Evolutionary conservation across 2,797 vertebrate genomes (phyloP), one percentile per base, ranked within the genome.

Genomic region (Darevskia nairensis): DNA sequence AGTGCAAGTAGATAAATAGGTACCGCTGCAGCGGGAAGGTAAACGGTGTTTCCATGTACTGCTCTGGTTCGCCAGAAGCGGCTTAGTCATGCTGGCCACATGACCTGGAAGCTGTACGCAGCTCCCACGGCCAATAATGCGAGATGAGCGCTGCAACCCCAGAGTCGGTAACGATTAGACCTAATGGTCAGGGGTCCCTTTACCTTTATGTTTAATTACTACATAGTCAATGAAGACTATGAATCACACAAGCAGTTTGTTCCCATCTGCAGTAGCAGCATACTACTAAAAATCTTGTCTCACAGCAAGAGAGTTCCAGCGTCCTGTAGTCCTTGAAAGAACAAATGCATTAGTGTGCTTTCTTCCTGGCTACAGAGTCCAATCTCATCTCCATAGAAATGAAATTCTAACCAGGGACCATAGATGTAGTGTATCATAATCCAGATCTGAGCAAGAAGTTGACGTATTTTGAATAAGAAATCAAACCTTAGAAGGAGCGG

Each of bases 331-430:
- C 44, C 79, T 93, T 90, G 89, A 90, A 90, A 94, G 89, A 82
- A 92, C 91, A 91, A 86, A 90, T n/a, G 1, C 29, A 55, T 89
- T 32, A 80, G 66, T 72, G 50, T 91, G 32, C 80, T 90, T 95
- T 90, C 93, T 92, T 89, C 83, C 79, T 88, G 76, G 39, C 55
- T 44, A 61, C 82, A 85, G 82, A 35, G 77, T 46, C 86, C 80
- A 72, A 11, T 74, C 94, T 90, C 85, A 94, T 95, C 93, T 96
- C 89, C 90, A 92, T 79, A 90, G 87, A 92, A 94, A 95, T 94
- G 61, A 92, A 92, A 91, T 89, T 93, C 68, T 23, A 91, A 93
- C 91, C 64, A 44, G 39, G 29, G 29, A 71, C 64, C 74, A 72
- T 88, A 80, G 68, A 72, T 72, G 79, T 64, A 91, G 41, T 29